Base-by-base conservation (phyloP, 2,888 invertebrate species). In the Molorchus minor region DNA sequence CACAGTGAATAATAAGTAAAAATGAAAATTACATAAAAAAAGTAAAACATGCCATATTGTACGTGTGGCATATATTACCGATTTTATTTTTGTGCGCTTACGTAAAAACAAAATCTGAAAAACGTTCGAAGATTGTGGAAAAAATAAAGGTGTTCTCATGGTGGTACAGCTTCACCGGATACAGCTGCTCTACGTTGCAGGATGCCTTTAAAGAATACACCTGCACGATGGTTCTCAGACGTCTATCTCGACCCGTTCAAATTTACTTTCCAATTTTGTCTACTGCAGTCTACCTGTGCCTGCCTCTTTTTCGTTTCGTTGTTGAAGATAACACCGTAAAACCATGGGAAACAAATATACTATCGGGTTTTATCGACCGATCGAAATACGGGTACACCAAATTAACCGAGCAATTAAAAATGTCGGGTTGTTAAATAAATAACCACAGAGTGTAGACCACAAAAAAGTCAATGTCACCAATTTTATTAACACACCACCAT, bases 161-260 rank as follows among this genome's bases (percentile, higher is more conserved):
- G 58, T 58, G 61, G 66, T 69, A 72, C 74, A 74, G 73, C 74
- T 72, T 76, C 75, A 75, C 80, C 80, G 80, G 80, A 80, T 79
- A 80, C 80, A 80, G 80, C 80, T 80, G 80, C 77, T 69, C 62
- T n/a, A n/a, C 59, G 72, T 68, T 74, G 75, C 77, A 75, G 76
- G 77, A 78, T 76, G 75, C 74, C 33, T 33, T 71, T 74, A 71
- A 73, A 76, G 71, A 75, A 75, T 75, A 79, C 79, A 80, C 73
- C 71, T 76, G 79, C 77, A 75, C 71, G 71, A 68, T 73, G 72
- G 74, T 75, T 76, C 74, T 76, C 74, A 75, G 73, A 74, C 73
- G 71, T 73, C 71, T 72, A 71, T 71, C 68, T 70, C 68, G 67
- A 67, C 65, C 71, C 67, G 71, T 71, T 72, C 67, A 72, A 74